phyloP scores from a whole-genome alignment of 2,113 vertebrate species.

The Equus przewalskii region DNA sequence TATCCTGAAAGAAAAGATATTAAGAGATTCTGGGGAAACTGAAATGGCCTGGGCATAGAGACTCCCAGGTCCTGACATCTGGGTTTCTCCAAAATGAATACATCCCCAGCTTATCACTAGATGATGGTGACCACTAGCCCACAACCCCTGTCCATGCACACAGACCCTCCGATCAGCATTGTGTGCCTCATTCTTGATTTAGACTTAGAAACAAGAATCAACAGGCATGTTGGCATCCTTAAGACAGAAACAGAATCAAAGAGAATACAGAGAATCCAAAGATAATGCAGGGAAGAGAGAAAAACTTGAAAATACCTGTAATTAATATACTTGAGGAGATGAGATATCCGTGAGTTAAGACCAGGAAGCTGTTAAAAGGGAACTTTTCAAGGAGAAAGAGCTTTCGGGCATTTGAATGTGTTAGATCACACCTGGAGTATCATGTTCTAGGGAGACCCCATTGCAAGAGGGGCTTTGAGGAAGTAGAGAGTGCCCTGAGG shows the following conservation, averaged over 20 bases:
- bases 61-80: background rate
- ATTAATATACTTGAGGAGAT: background rate
- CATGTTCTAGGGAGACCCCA: background rate
- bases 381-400: background rate
- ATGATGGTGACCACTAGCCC: background rate
- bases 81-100: background rate
- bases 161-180: background rate
- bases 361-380: background rate
- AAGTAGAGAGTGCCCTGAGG: background rate
- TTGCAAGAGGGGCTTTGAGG: background rate
- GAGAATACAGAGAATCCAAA: background rate
- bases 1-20: background rate
- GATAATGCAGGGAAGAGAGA: background rate
- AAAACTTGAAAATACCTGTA: background rate
- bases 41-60: background rate
- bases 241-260: background rate
- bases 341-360: background rate
- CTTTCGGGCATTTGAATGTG: background rate
- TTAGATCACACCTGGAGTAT: background rate
- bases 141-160: background rate
- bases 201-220: background rate
- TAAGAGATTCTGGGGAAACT: background rate
- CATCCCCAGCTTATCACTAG: background rate
- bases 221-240: background rate
- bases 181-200: background rate